A percentile compares a stretch with the other conserved stretches of the same genome.
phyloP scores from a whole-genome alignment of 1,140 invertebrate genomes.

The Orchesella cincta region DNA sequence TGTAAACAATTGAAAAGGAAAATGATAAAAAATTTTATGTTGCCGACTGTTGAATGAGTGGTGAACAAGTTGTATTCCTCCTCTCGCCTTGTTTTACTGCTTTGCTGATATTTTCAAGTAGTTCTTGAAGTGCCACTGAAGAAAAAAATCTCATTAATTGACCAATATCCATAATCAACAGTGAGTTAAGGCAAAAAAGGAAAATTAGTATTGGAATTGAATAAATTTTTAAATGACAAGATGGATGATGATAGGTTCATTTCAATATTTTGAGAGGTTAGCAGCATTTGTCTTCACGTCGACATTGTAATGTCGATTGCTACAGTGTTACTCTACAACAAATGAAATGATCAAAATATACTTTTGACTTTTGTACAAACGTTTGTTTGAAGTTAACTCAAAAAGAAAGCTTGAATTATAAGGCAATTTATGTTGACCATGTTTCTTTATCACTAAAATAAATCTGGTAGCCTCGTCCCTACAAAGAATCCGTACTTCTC shows the following conservation, averaged over 20 bases:
- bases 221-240: not conserved
- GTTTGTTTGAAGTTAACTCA: not conserved
- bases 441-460: not conserved
- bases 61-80: not conserved
- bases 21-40: not conserved
- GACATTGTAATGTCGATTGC: no score
- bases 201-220: slow-evolving; percentile 5
- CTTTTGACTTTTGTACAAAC: no score
- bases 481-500: no score
- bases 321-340: no score
- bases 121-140: not conserved
- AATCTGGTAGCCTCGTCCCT: slow-evolving; percentile 9
- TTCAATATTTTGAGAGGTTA: slow-evolving; percentile 8
- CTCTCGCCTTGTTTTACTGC: no score
- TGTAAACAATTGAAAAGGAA: slow-evolving; percentile 24
- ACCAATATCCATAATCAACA: not conserved
- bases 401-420: slow-evolving; percentile 16
- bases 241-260: slow-evolving; percentile 6
- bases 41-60: not conserved
- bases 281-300: no score
- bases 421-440: not conserved
- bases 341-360: no score
- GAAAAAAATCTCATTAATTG: not conserved
- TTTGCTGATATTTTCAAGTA: no score
- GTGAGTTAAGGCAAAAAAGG: not conserved